phyloP scores from a whole-genome alignment of 2,113 vertebrate species.

The Cyprinodon variegatus region DNA sequence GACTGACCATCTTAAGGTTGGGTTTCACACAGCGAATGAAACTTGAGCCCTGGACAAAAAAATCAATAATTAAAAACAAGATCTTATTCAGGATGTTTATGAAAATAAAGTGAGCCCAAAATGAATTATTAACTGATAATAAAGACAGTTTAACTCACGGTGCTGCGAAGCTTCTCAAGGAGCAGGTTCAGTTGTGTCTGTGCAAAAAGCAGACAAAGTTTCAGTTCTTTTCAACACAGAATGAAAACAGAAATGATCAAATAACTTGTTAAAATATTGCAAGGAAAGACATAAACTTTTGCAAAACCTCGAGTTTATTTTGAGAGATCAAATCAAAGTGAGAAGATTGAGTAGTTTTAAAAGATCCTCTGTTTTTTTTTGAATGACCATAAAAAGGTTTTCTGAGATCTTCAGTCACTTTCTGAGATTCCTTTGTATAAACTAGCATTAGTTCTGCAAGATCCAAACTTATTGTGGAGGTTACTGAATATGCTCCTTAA shows the following conservation, averaged over 20 bases:
- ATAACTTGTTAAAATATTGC: no score
- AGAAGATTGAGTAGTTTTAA: background rate
- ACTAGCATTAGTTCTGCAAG: no score
- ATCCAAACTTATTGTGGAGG: no score
- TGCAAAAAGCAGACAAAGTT: conserved; percentile 5
- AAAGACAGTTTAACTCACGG: conserved; percentile 83
- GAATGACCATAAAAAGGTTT: background rate
- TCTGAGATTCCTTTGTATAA: no score
- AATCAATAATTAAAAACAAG: conserved; percentile 9
- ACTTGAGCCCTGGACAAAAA: conserved; percentile 87
- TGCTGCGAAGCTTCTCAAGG: conserved; percentile 95
- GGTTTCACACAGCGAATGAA: conserved; percentile 99
- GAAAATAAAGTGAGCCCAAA: no score
- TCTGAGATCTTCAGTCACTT: no score
- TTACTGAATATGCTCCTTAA: no score
- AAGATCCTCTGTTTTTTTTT: background rate
- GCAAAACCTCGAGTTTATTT: background rate
- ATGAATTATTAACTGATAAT: background rate
- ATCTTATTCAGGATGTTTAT: background rate
- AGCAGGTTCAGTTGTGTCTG: conserved; percentile 97
- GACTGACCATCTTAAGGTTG: conserved; percentile 98
- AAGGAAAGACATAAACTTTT: no score
- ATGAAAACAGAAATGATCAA: background rate
- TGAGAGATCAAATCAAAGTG: background rate
- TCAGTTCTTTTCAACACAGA: conserved; percentile 3